Percentiles rank a stretch among this genome's conserved stretches.
These are phyloP conservation scores for Sitobion miscanthi DNA, from an alignment of 1,140 invertebrate genomes.

Conservation along the genomic window DNA sequence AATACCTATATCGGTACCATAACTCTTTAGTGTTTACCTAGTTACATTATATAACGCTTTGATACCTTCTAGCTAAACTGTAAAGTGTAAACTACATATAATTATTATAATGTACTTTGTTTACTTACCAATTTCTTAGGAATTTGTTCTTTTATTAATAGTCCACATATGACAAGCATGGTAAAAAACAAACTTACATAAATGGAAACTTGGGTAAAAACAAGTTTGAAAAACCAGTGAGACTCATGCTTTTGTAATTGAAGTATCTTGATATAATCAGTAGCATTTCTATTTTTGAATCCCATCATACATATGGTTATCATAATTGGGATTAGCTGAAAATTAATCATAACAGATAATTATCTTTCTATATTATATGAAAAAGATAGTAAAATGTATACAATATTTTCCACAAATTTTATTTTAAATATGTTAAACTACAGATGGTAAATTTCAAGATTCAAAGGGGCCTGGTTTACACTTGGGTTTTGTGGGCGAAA, in stretches of 20 bases:
- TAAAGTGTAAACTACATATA: not conserved
- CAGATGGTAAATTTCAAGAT: not conserved
- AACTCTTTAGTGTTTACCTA: not conserved
- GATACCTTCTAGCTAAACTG: not conserved
- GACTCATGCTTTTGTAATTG: not conserved
- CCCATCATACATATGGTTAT: slow-evolving; percentile 16
- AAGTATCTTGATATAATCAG: not conserved
- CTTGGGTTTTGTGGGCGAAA: not conserved
- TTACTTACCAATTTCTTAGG: slow-evolving; percentile 47
- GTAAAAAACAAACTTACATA: slow-evolving; percentile 42
- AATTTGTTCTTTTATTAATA: slow-evolving; percentile 36
- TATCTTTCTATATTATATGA: not conserved
- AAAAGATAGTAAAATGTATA: not conserved
- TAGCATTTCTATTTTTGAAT: not conserved
- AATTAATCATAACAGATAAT: not conserved
- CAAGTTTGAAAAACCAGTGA: slow-evolving; percentile 33
- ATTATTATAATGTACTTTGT: not conserved
- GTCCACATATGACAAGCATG: not conserved
- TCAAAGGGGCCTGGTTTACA: not conserved
- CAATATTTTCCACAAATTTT: not conserved
- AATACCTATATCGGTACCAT: not conserved
- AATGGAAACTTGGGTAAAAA: slow-evolving; percentile 9
- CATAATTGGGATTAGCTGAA: slow-evolving; percentile 27
- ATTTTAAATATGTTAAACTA: not conserved
- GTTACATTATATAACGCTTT: not conserved